Evolutionary conservation across 2,113 vertebrate genomes (phyloP).

Genomic region (Pteropus alecto): DNA sequence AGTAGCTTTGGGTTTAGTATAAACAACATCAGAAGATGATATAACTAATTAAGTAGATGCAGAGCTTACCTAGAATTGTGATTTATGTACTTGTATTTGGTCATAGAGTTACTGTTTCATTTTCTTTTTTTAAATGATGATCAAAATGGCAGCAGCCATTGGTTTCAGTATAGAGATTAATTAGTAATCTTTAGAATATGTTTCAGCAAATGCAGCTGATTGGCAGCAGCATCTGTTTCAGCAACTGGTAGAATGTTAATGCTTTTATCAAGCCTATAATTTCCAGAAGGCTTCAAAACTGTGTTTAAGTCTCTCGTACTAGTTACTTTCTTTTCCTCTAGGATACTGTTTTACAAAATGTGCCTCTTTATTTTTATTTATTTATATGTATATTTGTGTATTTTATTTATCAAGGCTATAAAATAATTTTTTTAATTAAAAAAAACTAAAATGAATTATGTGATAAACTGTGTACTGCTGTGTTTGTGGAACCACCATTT

Average conservation of each 20-base stretch:
- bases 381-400: not conserved
- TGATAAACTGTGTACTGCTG: not conserved
- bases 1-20: not conserved
- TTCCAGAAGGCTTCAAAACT: slow-evolving; percentile 82
- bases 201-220: slow-evolving; percentile 86
- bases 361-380: not conserved
- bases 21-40: not conserved
- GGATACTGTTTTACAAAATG: slow-evolving; percentile 12
- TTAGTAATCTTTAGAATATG: slow-evolving; percentile 85
- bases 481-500: slow-evolving; percentile 6
- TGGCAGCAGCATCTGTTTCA: slow-evolving; percentile 91
- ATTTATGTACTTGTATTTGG: slow-evolving; percentile 31
- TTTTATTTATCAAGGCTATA: slow-evolving; percentile 23
- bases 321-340: slow-evolving; percentile 50
- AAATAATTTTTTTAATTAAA: slow-evolving; percentile 24
- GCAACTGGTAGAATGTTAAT: slow-evolving; percentile 83
- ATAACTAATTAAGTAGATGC: not conserved
- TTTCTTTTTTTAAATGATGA: slow-evolving; percentile 64
- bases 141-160: slow-evolving; percentile 72
- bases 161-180: slow-evolving; percentile 82
- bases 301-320: slow-evolving; percentile 65
- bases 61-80: not conserved
- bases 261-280: slow-evolving; percentile 75
- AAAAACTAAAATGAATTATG: not conserved
- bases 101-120: not conserved